Base-by-base conservation (phyloP, 2,888 invertebrate genomes). In the Philereme vetulata region DNA sequence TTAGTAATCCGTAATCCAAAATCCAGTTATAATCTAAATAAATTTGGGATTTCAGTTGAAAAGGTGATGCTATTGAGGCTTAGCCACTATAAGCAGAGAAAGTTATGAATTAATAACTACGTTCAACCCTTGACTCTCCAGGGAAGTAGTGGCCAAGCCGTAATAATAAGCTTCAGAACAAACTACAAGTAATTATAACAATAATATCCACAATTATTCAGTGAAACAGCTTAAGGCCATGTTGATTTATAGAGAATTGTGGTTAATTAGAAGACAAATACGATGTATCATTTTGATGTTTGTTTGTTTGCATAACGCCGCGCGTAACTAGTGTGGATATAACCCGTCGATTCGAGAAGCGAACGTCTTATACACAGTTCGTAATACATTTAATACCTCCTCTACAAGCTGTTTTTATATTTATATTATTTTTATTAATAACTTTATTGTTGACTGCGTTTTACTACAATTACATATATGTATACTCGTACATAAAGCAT, bases 121-220 rank as follows among this genome's bases (percentile, higher is more conserved):
- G 67, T 74, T 72, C 74, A 86, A 85, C 83, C 84, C 82, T 80
- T 72, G 67, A 70, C 72, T 82, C 89, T 80, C 83, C 52, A 53
- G 83, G 85, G 88, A 82, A 78, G 75, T 77, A 79, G 81, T 82
- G 79, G 82, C 76, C 81, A 80, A 72, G 76, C 76, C 72, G 73
- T 87, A 84, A 87, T 87, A 86, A 87, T 85, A 88, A 82, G 84
- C 82, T 84, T 81, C 78, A 81, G 80, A 88, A 88, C 86, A 87
- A 90, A 88, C 85, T 86, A 84, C 82, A 85, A 87, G 85, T 87
- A 90, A 89, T 90, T 88, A 90, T 76, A 84, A 81, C 83, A 81
- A 82, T 84, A 87, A 85, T 84, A 84, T 84, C 82, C 72, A 74
- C 82, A 79, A 86, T 84, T 85, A 85, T 77, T 82, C 77, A 79